These are phyloP conservation scores for Epistrophe eligans DNA, from an alignment of 2,888 invertebrate genomes.

Conservation along the genomic window DNA sequence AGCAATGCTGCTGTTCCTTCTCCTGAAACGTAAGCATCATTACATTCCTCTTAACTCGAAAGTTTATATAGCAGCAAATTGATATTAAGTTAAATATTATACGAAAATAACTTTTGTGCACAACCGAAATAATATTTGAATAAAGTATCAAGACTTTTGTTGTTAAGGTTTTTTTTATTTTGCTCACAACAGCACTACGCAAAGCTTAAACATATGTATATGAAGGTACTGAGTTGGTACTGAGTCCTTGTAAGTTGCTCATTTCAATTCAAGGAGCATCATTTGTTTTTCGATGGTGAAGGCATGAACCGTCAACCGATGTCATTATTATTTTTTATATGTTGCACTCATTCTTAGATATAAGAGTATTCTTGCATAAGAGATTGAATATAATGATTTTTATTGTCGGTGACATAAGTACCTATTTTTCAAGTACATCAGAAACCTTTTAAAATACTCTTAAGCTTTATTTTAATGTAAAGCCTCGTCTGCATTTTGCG, in stretches of 20 bases:
- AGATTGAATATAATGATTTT: background rate
- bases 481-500: too few species aligned
- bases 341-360: background rate
- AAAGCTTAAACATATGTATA: too few species aligned
- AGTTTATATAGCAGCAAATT: too few species aligned
- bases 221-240: background rate
- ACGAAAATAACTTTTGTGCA: too few species aligned
- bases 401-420: background rate
- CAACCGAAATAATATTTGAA: too few species aligned
- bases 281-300: background rate
- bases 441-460: background rate
- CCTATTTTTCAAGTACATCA: background rate
- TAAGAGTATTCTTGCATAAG: background rate
- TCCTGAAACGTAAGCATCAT: too few species aligned
- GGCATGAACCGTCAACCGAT: too few species aligned
- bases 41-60: too few species aligned
- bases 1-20: too few species aligned
- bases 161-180: too few species aligned
- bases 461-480: background rate
- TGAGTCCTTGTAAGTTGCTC: background rate
- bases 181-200: background rate
- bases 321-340: background rate
- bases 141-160: too few species aligned
- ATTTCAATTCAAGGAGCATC: constrained; percentile 1
- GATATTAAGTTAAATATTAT: too few species aligned